Conservation (phyloP, 2,888 invertebrate genomes). For the Tenthredo livida region DNA sequence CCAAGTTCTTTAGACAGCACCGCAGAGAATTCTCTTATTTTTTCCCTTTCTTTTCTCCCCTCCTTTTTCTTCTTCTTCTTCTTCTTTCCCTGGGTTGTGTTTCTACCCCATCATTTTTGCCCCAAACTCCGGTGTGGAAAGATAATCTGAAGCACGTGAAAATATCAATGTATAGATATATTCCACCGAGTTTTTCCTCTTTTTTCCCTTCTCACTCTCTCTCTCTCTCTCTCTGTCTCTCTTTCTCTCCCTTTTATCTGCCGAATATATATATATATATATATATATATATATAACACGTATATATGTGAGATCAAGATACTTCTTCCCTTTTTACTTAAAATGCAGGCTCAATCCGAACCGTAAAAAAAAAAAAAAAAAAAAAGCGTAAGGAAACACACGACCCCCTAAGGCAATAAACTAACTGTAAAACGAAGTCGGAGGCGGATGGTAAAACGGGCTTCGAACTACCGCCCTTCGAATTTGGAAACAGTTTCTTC, state of each 20-base stretch:
- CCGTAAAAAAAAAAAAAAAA: slow-evolving; percentile 31
- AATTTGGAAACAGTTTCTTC: not conserved
- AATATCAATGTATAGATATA: slow-evolving; percentile 16
- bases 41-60: slow-evolving; percentile 14
- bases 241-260: too few species aligned
- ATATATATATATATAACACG: not conserved
- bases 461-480: slow-evolving; percentile 3
- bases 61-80: slow-evolving; percentile 29
- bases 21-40: slow-evolving; percentile 9
- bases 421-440: slow-evolving; percentile 36
- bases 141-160: slow-evolving; percentile 29
- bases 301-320: slow-evolving; percentile 12
- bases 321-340: slow-evolving; percentile 25
- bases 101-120: slow-evolving; percentile 11
- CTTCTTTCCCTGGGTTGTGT: slow-evolving; percentile 1
- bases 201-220: not conserved
- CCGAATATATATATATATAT: not conserved
- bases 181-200: not conserved
- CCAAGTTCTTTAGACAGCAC: slow-evolving; percentile 19
- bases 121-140: not conserved
- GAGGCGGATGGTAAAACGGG: slow-evolving; percentile 20
- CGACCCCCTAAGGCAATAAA: slow-evolving; percentile 39
- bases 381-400: not conserved
- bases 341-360: slow-evolving; percentile 38
- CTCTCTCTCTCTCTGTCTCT: not conserved